Evolutionary conservation across 2,113 vertebrate species (phyloP), one percentile per base, ranked within the genome.

Genomic region (Peromyscus maniculatus): DNA sequence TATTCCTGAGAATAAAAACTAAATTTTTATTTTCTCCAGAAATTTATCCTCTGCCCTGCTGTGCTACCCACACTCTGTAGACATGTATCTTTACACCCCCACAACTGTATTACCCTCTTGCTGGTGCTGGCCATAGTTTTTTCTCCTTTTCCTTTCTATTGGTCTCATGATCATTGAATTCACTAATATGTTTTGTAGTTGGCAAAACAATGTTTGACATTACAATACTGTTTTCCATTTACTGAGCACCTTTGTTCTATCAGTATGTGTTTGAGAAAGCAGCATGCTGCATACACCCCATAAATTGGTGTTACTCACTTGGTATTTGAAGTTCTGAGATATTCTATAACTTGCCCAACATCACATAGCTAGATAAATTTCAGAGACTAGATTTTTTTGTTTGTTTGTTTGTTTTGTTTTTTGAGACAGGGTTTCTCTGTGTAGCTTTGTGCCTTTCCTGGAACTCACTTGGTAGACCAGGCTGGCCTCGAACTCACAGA

Each of bases 221-320:
- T 66, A 10, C 0, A 28, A 55, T 64, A 66, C 82, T 43, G 71
- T 59, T 83, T 79, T n/a, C 13, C 17, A 4, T 77, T 91, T 83
- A 62, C 13, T 67, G 16, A 43, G 49, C n/a, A 12, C 43, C 19
- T 92, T 0, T 77, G 62, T 22, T 57, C 19, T 31, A 26, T 22
- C 13, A 21, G 22, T 15, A 8, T 6, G 64, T 52, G 7, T 66
- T 71, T 62, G 16, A 33, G 13, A 64, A n/a, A 43, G 21, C 10
- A 59, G 0, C 17, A 33, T 13, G 1, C 36, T 91, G 5, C 2
- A n/a, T 43, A 33, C 17, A n/a, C 6, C 19, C 2, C 66, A 0
- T 46, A n/a, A 78, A 59, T 59, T 15, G 67, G 66, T 5, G 9
- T 7, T 62, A 13, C 57, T 67, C 9, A 11, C 69, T 78, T 79